Percentiles rank a stretch among this genome's conserved stretches.
Conservation (phyloP, 2,888 invertebrate species). For the Xanthia togata region DNA sequence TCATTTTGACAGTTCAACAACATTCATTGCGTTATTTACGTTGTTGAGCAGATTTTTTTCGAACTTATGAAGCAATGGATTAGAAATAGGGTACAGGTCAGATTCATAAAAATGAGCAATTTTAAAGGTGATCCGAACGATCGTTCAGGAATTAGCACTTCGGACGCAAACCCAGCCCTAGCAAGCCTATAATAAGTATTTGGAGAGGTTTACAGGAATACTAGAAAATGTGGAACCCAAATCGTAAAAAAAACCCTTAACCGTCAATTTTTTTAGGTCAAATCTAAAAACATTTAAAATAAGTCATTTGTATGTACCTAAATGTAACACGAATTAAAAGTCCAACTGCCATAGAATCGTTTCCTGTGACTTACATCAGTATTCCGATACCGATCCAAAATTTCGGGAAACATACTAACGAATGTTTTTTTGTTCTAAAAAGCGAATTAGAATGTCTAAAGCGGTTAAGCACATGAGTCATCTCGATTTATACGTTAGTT, state of each 20-base stretch:
- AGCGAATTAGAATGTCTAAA: constrained; percentile 55
- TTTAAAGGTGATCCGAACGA: background rate
- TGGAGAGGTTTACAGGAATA: background rate
- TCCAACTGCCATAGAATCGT: constrained; percentile 52
- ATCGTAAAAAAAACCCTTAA: background rate
- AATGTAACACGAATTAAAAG: constrained; percentile 45
- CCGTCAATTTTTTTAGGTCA: background rate
- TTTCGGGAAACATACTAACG: constrained; percentile 54
- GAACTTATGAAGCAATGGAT: no score
- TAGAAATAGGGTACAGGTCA: no score
- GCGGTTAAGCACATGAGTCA: constrained; percentile 58
- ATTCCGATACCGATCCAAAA: constrained; percentile 42
- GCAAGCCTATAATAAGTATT: no score
- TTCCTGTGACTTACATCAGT: constrained; percentile 56
- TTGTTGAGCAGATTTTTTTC: no score
- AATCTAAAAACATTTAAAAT: constrained; percentile 14
- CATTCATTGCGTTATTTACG: no score
- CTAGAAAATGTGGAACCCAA: background rate
- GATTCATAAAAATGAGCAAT: background rate
- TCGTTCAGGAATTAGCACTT: background rate
- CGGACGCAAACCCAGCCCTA: background rate
- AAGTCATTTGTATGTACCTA: constrained; percentile 53
- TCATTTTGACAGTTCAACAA: no score
- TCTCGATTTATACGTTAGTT: constrained; percentile 39
- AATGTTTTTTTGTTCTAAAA: constrained; percentile 50